phyloP scores from a whole-genome alignment of 2,797 vertebrate genomes.

The Eleutherodactylus coqui region DNA sequence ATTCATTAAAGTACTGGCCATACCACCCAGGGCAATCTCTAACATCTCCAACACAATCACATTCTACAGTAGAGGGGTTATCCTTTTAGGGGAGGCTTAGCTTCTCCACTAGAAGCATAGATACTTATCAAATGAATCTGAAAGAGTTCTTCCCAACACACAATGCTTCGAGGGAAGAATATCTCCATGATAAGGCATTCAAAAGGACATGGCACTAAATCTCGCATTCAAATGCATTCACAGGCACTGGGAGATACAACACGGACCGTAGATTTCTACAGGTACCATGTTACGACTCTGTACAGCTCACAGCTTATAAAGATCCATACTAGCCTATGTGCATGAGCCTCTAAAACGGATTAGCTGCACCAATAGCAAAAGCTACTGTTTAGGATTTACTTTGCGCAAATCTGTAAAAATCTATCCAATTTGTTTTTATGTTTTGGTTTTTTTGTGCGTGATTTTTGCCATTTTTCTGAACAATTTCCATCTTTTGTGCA shows the following conservation, averaged over 20 bases:
- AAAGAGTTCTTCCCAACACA: background rate
- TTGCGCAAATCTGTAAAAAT: background rate
- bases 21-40: slow-evolving; percentile 26
- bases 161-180: background rate
- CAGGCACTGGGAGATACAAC: too few relatives aligned
- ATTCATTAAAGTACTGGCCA: slow-evolving; percentile 11
- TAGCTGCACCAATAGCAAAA: background rate
- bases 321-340: background rate
- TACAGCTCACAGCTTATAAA: background rate
- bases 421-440: too few relatives aligned
- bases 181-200: background rate
- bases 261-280: too few relatives aligned
- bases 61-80: background rate
- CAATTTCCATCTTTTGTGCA: too few relatives aligned
- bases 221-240: too few relatives aligned
- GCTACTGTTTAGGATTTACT: background rate
- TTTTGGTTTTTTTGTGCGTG: too few relatives aligned
- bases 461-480: too few relatives aligned
- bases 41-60: slow-evolving; percentile 11
- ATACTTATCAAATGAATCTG: background rate
- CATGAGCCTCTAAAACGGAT: background rate
- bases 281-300: background rate
- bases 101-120: background rate
- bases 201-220: background rate
- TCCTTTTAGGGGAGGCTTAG: background rate